A percentile compares a stretch with the other conserved stretches of the same genome.
Conservation (phyloP, 2,797 vertebrate species). For the Stomatorhinus walkeri region DNA sequence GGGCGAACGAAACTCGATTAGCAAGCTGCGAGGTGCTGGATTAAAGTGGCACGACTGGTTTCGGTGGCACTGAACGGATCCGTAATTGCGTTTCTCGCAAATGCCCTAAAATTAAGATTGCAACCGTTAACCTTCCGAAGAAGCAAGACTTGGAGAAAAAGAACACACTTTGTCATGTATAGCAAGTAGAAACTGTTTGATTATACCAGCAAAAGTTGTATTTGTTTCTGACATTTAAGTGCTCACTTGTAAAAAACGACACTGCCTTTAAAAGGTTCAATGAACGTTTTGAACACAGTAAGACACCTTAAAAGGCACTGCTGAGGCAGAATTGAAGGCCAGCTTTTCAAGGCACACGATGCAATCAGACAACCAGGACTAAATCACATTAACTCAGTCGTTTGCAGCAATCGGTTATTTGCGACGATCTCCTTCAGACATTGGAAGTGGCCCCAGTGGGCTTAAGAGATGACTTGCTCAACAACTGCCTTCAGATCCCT, state of each 20-base stretch:
- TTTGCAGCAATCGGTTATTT: background rate
- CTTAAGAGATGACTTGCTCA: background rate
- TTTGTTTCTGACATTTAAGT: background rate
- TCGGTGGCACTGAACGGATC: background rate
- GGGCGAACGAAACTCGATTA: background rate
- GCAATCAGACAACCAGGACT: background rate
- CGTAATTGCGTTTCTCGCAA: background rate
- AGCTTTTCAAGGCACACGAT: background rate
- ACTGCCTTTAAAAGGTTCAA: background rate
- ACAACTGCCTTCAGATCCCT: background rate
- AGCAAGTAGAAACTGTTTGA: background rate
- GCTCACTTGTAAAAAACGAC: background rate
- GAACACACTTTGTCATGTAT: background rate
- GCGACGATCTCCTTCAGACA: background rate
- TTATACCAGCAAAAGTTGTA: background rate
- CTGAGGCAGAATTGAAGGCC: background rate
- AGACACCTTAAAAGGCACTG: background rate
- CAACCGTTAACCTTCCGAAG: background rate
- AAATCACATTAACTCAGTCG: slow-evolving; percentile 1
- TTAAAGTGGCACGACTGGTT: background rate
- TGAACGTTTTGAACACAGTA: background rate
- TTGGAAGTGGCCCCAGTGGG: background rate
- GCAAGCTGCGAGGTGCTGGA: background rate
- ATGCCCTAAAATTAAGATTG: background rate
- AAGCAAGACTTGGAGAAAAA: background rate